phyloP scores from a whole-genome alignment of 2,888 invertebrate species.

The Stenodera caucasica region DNA sequence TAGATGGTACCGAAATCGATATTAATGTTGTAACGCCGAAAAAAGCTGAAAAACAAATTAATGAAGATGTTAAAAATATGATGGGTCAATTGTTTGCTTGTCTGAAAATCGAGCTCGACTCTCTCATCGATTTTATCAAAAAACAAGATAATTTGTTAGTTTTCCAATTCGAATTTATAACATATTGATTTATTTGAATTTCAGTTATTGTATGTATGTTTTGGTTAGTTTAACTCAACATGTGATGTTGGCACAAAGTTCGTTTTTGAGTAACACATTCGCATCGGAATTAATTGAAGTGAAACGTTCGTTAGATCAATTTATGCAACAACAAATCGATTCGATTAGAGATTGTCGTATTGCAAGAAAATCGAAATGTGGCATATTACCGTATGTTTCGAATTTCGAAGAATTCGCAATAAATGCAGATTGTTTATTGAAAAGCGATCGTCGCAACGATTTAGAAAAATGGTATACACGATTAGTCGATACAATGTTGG shows the following conservation, averaged over 20 bases:
- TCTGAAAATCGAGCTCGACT: constrained; percentile 82
- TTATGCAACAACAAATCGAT: constrained; percentile 81
- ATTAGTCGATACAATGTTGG: constrained; percentile 81
- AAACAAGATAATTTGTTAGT: constrained; percentile 88
- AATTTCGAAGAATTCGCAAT: constrained; percentile 89
- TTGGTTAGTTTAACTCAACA: constrained; percentile 90
- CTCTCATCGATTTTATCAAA: constrained; percentile 84
- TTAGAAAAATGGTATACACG: constrained; percentile 89
- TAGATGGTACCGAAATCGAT: constrained; percentile 56
- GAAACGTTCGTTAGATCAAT: constrained; percentile 88
- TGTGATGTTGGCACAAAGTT: constrained; percentile 87
- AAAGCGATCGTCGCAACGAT: constrained; percentile 84
- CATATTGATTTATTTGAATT: constrained; percentile 10
- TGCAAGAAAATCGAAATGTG: constrained; percentile 78
- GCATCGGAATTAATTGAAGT: constrained; percentile 84
- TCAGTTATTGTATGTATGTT: constrained; percentile 90
- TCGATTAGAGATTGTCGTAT: constrained; percentile 78
- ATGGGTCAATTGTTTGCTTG: constrained; percentile 89
- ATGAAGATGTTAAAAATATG: constrained; percentile 79
- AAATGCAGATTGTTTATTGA: constrained; percentile 86
- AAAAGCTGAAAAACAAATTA: constrained; percentile 69
- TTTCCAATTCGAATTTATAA: background rate
- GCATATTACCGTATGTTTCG: constrained; percentile 84
- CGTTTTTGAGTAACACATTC: constrained; percentile 85
- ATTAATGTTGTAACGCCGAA: constrained; percentile 54